Conservation (phyloP, 2,888 invertebrate species). For the Amblyjoppa fuscipennis region DNA sequence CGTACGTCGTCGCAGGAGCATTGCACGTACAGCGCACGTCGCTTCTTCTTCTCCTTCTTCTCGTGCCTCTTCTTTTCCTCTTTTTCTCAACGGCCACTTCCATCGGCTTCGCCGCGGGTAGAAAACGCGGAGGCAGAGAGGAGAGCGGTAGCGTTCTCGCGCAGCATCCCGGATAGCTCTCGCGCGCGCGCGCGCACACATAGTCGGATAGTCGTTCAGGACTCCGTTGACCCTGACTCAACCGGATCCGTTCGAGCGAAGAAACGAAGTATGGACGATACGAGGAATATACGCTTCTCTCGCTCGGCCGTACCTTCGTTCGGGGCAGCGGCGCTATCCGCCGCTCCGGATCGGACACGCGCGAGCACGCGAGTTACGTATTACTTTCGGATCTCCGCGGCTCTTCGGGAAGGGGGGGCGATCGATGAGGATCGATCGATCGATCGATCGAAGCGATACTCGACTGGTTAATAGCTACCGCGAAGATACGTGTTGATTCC, state of each 20-base stretch:
- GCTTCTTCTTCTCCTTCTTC: slow-evolving; percentile 37
- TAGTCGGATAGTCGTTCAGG: slow-evolving; percentile 10
- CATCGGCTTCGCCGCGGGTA: slow-evolving; percentile 7
- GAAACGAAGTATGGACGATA: slow-evolving; percentile 30
- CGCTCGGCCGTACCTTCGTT: not conserved
- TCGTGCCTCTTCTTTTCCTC: slow-evolving; percentile 34
- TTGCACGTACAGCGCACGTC: slow-evolving; percentile 26
- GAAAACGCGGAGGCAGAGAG: slow-evolving; percentile 28
- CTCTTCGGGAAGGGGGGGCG: slow-evolving; percentile 30
- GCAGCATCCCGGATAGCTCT: not conserved
- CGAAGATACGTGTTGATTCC: slow-evolving; percentile 66
- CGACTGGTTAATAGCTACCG: slow-evolving; percentile 46
- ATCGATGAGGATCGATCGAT: slow-evolving; percentile 43
- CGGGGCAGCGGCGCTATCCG: slow-evolving; percentile 51
- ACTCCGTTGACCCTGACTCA: slow-evolving; percentile 51
- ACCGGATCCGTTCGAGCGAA: slow-evolving; percentile 46
- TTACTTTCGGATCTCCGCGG: slow-evolving; percentile 67
- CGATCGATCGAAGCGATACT: slow-evolving; percentile 54
- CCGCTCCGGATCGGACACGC: slow-evolving; percentile 55
- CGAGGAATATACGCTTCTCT: slow-evolving; percentile 5
- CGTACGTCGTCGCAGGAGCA: slow-evolving; percentile 33
- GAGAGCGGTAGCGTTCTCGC: slow-evolving; percentile 35
- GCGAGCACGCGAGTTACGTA: slow-evolving; percentile 60
- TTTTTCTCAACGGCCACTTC: slow-evolving; percentile 25
- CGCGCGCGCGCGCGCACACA: not conserved